These are phyloP conservation scores for Pseudomyrmex cubaensis DNA, from an alignment of 1,140 invertebrate genomes.

Conservation along the genomic window DNA sequence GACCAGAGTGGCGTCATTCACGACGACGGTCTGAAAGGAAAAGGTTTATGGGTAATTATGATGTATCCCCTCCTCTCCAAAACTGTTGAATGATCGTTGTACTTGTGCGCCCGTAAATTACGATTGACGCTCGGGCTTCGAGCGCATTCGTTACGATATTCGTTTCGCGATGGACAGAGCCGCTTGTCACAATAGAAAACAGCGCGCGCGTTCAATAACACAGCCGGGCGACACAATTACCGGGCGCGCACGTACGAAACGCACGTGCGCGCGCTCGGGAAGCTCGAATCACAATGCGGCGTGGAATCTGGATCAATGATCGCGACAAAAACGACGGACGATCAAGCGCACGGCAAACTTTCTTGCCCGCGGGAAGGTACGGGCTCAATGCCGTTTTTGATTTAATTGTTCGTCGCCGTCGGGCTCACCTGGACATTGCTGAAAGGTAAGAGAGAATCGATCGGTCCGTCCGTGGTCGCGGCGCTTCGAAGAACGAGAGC, in stretches of 20 bases:
- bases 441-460: conserved; percentile 75
- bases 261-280: conserved; percentile 23
- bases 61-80: neutral
- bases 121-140: neutral
- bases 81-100: conserved; percentile 7
- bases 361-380: neutral
- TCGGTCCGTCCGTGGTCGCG: conserved; percentile 54
- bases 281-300: conserved; percentile 33
- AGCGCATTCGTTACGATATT: conserved; percentile 4
- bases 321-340: conserved; percentile 19
- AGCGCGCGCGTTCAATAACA: conserved; percentile 11
- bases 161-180: conserved; percentile 38
- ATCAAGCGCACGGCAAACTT: neutral
- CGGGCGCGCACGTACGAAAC: neutral
- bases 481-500: conserved; percentile 71
- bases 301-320: conserved; percentile 46
- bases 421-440: conserved; percentile 77
- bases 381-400: conserved; percentile 19
- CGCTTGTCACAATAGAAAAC: conserved; percentile 23
- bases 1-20: conserved; percentile 78
- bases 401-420: conserved; percentile 29
- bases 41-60: conserved; percentile 53
- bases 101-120: conserved; percentile 29
- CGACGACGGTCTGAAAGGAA: conserved; percentile 76
- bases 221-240: conserved; percentile 8